phyloP scores from a whole-genome alignment of 2,797 vertebrate species.

The Anableps anableps region DNA sequence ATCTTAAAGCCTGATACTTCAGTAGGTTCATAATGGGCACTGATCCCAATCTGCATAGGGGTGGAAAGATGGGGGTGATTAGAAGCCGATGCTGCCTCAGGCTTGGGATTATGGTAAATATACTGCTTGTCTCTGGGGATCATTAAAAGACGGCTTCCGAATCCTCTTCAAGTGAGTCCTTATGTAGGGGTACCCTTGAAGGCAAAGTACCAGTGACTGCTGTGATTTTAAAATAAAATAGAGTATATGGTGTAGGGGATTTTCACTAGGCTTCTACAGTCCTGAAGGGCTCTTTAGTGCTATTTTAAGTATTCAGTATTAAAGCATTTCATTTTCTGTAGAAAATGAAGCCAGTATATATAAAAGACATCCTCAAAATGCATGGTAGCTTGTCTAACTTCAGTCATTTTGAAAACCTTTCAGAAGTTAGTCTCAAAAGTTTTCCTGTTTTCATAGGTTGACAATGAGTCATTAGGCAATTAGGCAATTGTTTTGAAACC shows the following conservation, averaged over 20 bases:
- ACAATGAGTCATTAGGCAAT: neutral
- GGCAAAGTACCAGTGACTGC: constrained; percentile 46
- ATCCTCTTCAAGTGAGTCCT: constrained; percentile 61
- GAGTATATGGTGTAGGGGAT: constrained; percentile 9
- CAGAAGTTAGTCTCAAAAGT: neutral
- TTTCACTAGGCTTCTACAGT: constrained; percentile 1
- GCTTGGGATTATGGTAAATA: constrained; percentile 81
- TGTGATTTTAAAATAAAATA: constrained; percentile 23
- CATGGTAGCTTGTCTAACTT: neutral
- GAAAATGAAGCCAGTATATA: neutral
- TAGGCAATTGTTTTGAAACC: neutral
- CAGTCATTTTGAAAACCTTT: neutral
- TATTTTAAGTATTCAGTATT: neutral
- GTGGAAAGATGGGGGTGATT: constrained; percentile 75
- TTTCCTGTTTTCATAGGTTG: neutral
- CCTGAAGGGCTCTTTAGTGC: neutral
- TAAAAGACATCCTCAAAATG: neutral
- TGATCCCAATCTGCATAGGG: constrained; percentile 72
- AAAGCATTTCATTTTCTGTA: neutral
- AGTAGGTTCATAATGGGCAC: constrained; percentile 69
- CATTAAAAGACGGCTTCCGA: constrained; percentile 71
- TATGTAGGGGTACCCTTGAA: constrained; percentile 56
- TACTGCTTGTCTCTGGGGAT: constrained; percentile 64
- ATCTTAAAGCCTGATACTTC: constrained; percentile 64
- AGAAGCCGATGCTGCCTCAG: constrained; percentile 75